Evolutionary conservation across 2,888 invertebrate species (phyloP), one percentile per base, ranked within the genome.

Genomic region (Rhamnusium bicolor): DNA sequence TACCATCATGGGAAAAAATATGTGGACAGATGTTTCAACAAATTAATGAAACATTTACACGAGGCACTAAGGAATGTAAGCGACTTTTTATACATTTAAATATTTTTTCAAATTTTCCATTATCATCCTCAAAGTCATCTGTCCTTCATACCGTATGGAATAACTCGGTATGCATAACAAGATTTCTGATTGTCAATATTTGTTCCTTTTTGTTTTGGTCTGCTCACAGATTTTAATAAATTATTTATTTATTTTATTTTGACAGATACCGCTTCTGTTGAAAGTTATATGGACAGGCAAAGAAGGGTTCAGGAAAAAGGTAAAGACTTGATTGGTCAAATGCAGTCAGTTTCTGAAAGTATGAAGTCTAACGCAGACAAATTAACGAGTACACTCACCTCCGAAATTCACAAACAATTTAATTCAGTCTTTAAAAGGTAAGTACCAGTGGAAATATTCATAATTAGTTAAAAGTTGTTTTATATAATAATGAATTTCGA

Each of bases 21-120:
- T 95, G 95, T 81, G 93, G 94, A 83, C 93, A 93, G 84, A 94
- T 98, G 91, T 97, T 98, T 86, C 91, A 93, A 56, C 98, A 98
- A 88, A 91, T 98, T 70, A 96, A 97, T 86, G 94, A 95, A 63
- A 92, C 94, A 16, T 98, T 98, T 89, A 92, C 94, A 65, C 91
- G 91, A 77, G 98, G 98, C 67, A 96, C 97, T 6, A 94, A 94
- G 86, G 97, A 98, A 89, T 97, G 97, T 97, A 89, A 92, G 93
- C 88, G 58, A 12, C 49, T 3, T 46, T 27, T 60, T 16, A n/a
- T n/a, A n/a, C n/a, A n/a, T n/a, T 62, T 27, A 16, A 53, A 4
- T 4, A 24, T 24, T 24, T 24, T 24, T 24, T 24, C 6, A 4
- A 24, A 24, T 6, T 24, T 24, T 24, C 24, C 24, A 24, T 24